Evolutionary conservation across 1,140 invertebrate genomes (phyloP).

Genomic region (Teleogryllus occipitalis): DNA sequence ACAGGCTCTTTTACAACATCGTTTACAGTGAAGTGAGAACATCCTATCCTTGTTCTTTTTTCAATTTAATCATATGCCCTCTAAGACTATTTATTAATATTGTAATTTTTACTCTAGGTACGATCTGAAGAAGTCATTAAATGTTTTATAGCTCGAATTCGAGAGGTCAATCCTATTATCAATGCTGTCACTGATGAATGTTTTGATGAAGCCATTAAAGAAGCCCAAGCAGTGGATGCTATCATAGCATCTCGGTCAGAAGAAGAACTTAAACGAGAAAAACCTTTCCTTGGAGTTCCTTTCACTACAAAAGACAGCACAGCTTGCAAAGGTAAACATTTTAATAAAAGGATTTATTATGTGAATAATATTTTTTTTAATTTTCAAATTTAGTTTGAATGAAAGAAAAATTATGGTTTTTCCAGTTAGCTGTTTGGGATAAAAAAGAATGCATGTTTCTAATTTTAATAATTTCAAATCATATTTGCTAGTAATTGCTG

Average conservation of each 20-base stretch:
- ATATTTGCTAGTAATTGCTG: too few relatives aligned
- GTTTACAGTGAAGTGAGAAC: background rate
- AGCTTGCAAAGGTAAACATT: constrained; percentile 41
- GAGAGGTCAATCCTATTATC: constrained; percentile 65
- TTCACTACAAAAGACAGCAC: constrained; percentile 70
- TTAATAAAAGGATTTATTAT: background rate
- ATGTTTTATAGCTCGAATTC: constrained; percentile 67
- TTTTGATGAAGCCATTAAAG: constrained; percentile 46
- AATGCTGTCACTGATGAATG: constrained; percentile 77
- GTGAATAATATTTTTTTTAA: background rate
- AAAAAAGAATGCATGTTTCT: background rate
- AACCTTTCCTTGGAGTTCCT: constrained; percentile 55
- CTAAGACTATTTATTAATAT: background rate
- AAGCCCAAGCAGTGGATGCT: constrained; percentile 36
- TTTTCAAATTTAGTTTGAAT: background rate
- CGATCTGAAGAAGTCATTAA: constrained; percentile 62
- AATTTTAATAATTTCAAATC: too few relatives aligned
- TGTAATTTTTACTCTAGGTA: constrained; percentile 29
- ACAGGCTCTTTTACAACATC: background rate
- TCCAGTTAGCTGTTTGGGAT: background rate
- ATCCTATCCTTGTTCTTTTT: background rate
- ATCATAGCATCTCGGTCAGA: constrained; percentile 31
- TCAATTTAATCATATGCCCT: background rate
- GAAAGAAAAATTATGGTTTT: background rate
- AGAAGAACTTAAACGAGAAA: constrained; percentile 31